Evolutionary conservation across 1,140 invertebrate genomes (phyloP).

Genomic region (Musca vetustissima): DNA sequence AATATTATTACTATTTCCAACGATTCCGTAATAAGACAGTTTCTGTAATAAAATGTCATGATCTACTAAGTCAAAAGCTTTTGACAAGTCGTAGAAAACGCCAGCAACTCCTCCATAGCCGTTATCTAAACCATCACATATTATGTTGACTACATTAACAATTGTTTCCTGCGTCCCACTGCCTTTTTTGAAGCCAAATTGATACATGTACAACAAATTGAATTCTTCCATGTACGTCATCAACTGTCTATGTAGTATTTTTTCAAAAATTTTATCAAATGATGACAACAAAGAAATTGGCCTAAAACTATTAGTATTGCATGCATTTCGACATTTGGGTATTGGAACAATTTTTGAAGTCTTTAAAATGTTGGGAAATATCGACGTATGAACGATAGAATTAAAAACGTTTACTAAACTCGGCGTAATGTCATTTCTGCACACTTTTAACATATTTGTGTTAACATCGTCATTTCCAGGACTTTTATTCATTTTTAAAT

Average conservation of each 20-base stretch:
- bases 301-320: too few species aligned
- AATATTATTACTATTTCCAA: not conserved
- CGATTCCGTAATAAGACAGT: not conserved
- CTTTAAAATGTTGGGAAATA: too few species aligned
- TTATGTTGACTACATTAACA: not conserved
- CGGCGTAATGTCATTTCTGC: not conserved
- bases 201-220: not conserved
- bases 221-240: not conserved
- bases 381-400: too few species aligned
- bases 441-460: not conserved
- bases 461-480: not conserved
- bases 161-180: not conserved
- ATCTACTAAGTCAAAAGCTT: not conserved
- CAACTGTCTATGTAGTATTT: not conserved
- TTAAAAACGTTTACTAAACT: too few species aligned
- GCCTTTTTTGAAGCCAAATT: not conserved
- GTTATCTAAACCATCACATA: not conserved
- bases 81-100: not conserved
- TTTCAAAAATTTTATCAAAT: constrained; percentile 7
- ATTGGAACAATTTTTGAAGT: too few species aligned
- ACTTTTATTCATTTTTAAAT: not conserved
- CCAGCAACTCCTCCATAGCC: not conserved
- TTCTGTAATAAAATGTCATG: not conserved
- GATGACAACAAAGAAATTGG: too few species aligned
- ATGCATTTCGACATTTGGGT: too few species aligned